A percentile compares a stretch with the other conserved stretches of the same genome.
Evolutionary conservation across 1,140 invertebrate genomes (phyloP).

Genomic region (Hermetia illucens): DNA sequence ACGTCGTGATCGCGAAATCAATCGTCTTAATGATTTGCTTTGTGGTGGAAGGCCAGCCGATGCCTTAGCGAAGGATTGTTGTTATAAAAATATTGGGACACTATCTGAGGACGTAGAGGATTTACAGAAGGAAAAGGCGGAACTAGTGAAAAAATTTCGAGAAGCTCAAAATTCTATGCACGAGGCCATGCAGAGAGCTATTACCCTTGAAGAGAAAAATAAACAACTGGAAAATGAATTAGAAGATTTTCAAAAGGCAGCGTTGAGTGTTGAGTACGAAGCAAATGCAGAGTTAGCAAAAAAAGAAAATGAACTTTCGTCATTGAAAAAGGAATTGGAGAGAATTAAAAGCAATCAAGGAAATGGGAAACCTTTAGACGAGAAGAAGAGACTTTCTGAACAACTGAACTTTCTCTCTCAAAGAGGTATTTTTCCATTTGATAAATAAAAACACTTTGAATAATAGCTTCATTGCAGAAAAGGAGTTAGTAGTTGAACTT

Average conservation of each 20-base stretch:
- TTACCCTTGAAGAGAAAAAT: constrained; percentile 44
- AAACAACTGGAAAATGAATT: constrained; percentile 42
- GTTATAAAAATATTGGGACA: constrained; percentile 32
- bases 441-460: not conserved
- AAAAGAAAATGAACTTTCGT: constrained; percentile 15
- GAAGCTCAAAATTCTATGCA: constrained; percentile 46
- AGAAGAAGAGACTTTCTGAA: constrained; percentile 18
- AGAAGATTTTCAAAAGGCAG: constrained; percentile 43
- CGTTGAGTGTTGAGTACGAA: constrained; percentile 43
- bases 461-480: constrained; percentile 6
- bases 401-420: constrained; percentile 16
- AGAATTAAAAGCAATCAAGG: not conserved
- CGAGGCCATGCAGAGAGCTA: constrained; percentile 46
- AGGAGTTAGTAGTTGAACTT: constrained; percentile 10
- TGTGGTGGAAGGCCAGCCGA: constrained; percentile 37
- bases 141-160: constrained; percentile 38
- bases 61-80: constrained; percentile 39
- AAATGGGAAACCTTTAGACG: constrained; percentile 1
- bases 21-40: constrained; percentile 37
- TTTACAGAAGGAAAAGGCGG: constrained; percentile 36
- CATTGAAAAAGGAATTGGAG: constrained; percentile 5
- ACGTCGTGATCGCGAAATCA: constrained; percentile 40
- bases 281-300: constrained; percentile 24
- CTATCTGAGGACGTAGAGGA: constrained; percentile 33
- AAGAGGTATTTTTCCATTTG: constrained; percentile 7